Conservation (phyloP, 1,140 invertebrate species). For the Anastrepha obliqua region DNA sequence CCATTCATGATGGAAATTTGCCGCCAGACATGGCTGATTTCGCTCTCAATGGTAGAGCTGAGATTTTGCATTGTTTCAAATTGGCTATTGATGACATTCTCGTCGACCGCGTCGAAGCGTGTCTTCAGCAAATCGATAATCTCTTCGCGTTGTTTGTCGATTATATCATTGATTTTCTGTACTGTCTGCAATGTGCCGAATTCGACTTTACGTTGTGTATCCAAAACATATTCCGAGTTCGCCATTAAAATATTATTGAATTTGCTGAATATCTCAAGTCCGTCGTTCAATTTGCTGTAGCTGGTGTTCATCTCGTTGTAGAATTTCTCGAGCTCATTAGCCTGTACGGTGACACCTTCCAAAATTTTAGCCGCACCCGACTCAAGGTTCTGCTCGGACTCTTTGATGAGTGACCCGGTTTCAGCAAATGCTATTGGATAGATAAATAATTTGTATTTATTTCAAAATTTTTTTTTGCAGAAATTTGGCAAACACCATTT, state of each 20-base stretch:
- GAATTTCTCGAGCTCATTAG: slow-evolving; percentile 66
- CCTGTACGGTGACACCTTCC: slow-evolving; percentile 75
- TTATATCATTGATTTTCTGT: slow-evolving; percentile 84
- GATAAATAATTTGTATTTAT: slow-evolving; percentile 2
- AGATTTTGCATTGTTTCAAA: slow-evolving; percentile 83
- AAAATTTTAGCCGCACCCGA: slow-evolving; percentile 74
- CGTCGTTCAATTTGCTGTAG: slow-evolving; percentile 76
- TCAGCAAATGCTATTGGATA: slow-evolving; percentile 64
- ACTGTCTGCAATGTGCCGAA: slow-evolving; percentile 90
- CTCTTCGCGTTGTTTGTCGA: slow-evolving; percentile 80
- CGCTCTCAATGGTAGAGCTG: slow-evolving; percentile 85
- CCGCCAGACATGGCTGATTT: slow-evolving; percentile 90
- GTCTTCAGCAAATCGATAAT: slow-evolving; percentile 82
- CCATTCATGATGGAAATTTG: slow-evolving; percentile 92
- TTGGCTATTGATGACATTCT: slow-evolving; percentile 84
- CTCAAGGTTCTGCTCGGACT: slow-evolving; percentile 64
- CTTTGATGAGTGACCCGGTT: slow-evolving; percentile 73
- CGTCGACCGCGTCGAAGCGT: slow-evolving; percentile 82
- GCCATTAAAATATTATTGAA: slow-evolving; percentile 88
- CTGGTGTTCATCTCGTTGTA: slow-evolving; percentile 77
- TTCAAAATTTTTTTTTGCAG: neutral
- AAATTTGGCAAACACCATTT: too few relatives aligned
- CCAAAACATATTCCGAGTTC: slow-evolving; percentile 89
- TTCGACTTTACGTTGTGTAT: slow-evolving; percentile 88
- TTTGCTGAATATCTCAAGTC: slow-evolving; percentile 79